Evolutionary conservation across 2,797 vertebrate genomes (phyloP), one percentile per base, ranked within the genome.

Genomic region (Poecilia velifera): DNA sequence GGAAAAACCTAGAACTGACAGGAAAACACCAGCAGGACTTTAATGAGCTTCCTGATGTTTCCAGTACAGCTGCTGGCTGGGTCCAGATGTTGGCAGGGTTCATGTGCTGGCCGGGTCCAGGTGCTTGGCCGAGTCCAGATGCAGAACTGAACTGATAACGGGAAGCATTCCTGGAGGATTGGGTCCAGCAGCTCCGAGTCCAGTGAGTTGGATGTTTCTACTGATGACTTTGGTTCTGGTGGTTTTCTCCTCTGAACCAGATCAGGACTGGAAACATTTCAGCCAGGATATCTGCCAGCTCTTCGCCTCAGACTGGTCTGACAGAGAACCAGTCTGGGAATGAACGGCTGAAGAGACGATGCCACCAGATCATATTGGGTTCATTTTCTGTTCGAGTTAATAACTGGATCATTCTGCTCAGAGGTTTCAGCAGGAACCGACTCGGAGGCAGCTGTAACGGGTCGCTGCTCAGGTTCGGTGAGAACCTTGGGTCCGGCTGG

Each of bases 21-120:
- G 41, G 49, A 43, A 0, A 59, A 31, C 39, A 34, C 43, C 13
- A 76, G 51, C 72, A 75, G 22, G 28, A 70, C 64, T 31, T 53
- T 41, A 49, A 80, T 46, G n/a, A n/a, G 41, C 49, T 76, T 51
- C 10, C 75, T 76, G 28, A 36, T 8, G 43, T 47, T 82, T 72
- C 70, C 49, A 12, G 43, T 75, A 73, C 76, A 82, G 66, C 75
- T 64, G 76, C 59, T 72, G 22, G n/a, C 66, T 28, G 34, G 51
- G 3, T 43, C 41, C 41, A 49, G 47, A 16, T 45, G 43, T 45
- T 45, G 51, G 6, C n/a, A n/a, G 51, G 51, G 51, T 25, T 22
- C 51, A 82, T 66, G 64, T 53, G 72, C 75, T 72, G 28, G 20
- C 55, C 10, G 28, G 53, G 4, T 46, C 43, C 49, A 49, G 47